Base-by-base conservation (phyloP, 1,140 invertebrate genomes). In the Cepaea nemoralis region DNA sequence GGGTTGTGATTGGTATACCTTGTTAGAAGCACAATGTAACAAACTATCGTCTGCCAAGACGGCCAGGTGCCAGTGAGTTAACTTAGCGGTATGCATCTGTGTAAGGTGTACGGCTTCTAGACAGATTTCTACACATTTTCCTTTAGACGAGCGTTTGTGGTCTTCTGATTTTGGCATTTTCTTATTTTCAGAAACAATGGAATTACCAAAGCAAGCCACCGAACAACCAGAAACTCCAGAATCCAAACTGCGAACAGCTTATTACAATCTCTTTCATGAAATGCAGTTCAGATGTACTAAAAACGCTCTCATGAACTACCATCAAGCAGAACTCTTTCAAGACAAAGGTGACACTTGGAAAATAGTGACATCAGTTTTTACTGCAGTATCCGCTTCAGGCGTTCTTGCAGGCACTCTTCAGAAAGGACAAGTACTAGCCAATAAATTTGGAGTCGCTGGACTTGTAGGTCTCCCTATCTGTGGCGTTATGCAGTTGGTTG, bases 241-340 rank as follows among this genome's bases (percentile, higher is more conserved):
- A 75, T 27, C 39, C 24, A 75, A 10, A 50, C 45, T 48, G 5
- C 73, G 73, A 50, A 24, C 40, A 22, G 10, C 45, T 3, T 75
- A 75, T 33, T 35, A 5, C 24, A n/a, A 6, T 10, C 73, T 75
- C 10, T 75, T 75, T 27, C 73, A 50, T 24, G 73, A 75, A 50
- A 75, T 75, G 73, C 73, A 75, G 73, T 75, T 75, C 45, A 5
- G 73, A 10, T 45, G 39, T 31, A 75, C 73, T 24, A 75, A 75
- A 45, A 75, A 75, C 42, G 73, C 73, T 10, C 40, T 75, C 2
- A 75, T 75, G 73, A 75, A 75, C 45, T 75, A 75, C 73, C 45
- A 75, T 45, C 40, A 75, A 75, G 73, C 73, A 40, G 73, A 50
- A 14, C 14, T 24, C 16, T 35, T 12, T 22, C 27, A 45, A 19